These are phyloP conservation scores for Aleiodes leptofemur DNA, from an alignment of 2,888 invertebrate genomes.

Conservation along the genomic window DNA sequence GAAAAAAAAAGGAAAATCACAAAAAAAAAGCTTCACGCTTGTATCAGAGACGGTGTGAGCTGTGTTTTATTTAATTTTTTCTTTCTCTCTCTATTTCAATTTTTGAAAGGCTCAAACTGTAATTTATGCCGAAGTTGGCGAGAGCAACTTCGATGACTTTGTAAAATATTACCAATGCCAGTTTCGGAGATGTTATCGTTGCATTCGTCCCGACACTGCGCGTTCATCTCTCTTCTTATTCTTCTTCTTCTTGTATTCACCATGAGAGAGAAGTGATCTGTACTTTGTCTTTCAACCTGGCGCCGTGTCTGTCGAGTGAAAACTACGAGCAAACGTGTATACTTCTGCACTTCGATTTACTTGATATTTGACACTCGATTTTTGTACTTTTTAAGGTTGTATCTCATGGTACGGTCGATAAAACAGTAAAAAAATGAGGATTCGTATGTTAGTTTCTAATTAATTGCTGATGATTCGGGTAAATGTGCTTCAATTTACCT, in stretches of 20 bases:
- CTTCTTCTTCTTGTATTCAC: constrained; percentile 38
- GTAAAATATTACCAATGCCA: constrained; percentile 72
- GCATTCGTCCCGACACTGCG: constrained; percentile 60
- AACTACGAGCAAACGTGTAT: background rate
- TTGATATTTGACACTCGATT: constrained; percentile 8
- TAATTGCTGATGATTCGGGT: too few species aligned
- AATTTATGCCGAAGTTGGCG: constrained; percentile 73
- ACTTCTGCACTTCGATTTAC: constrained; percentile 45
- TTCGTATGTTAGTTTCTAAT: too few species aligned
- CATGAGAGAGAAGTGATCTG: constrained; percentile 15
- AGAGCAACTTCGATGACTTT: constrained; percentile 72
- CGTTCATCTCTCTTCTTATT: constrained; percentile 30
- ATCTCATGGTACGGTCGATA: too few species aligned
- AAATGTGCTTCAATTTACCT: too few species aligned
- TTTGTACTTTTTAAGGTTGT: background rate
- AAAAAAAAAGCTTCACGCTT: constrained; percentile 48
- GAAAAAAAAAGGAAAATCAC: constrained; percentile 26
- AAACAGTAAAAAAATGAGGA: too few species aligned
- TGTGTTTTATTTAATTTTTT: constrained; percentile 25
- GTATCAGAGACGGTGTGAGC: constrained; percentile 32
- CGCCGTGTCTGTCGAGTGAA: constrained; percentile 59
- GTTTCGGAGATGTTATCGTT: constrained; percentile 70
- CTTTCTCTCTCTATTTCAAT: constrained; percentile 8
- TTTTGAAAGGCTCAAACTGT: constrained; percentile 49
- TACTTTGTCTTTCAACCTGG: constrained; percentile 50